Base-by-base conservation (phyloP, 2,797 vertebrate genomes). In the Phalanger gymnotis region DNA sequence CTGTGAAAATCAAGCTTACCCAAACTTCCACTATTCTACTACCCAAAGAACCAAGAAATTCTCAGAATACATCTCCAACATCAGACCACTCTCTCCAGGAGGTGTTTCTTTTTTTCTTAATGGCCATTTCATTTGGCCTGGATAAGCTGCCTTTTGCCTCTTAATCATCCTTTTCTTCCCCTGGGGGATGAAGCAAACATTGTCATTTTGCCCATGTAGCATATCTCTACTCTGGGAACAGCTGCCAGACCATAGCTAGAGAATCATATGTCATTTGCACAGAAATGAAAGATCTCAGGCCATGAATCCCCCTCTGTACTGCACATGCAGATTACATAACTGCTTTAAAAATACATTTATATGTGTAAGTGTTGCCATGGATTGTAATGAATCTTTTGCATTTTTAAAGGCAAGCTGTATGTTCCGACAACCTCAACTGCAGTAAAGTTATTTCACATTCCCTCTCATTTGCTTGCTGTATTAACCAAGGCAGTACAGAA, bases 391-490 rank as follows among this genome's bases (percentile, higher is more conserved):
- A 97, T 94, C 93, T 90, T 96, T 96, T 96, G 95, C 97, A 97
- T 98, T 98, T 98, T 98, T 97, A 97, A 97, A 96, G 94, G 93
- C 92, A 96, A 97, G 96, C 66, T 96, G 91, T 81, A 53, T 96
- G 61, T 95, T 97, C 96, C 97, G 96, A 97, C 94, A 96, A 54
- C 19, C 34, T 54, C 94, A 95, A 95, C 12, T 95, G 96, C 91
- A 93, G 95, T 94, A 95, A 94, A 98, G 92, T 92, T 95, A 91
- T 97, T 94, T 98, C 96, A 97, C 47, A 95, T 97, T 97, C 55
- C 95, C 81, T 96, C 73, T 96, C 54, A 93, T 96, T 98, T 98
- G 92, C 97, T 96, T 96, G 90, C 94, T 95, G 25, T 96, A 96
- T 97, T 98, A 97, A 96, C 93, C 96, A 93, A 96, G 95, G 97